These are phyloP conservation scores for Redunca redunca DNA, from an alignment of 2,113 vertebrate genomes.

Conservation along the genomic window DNA sequence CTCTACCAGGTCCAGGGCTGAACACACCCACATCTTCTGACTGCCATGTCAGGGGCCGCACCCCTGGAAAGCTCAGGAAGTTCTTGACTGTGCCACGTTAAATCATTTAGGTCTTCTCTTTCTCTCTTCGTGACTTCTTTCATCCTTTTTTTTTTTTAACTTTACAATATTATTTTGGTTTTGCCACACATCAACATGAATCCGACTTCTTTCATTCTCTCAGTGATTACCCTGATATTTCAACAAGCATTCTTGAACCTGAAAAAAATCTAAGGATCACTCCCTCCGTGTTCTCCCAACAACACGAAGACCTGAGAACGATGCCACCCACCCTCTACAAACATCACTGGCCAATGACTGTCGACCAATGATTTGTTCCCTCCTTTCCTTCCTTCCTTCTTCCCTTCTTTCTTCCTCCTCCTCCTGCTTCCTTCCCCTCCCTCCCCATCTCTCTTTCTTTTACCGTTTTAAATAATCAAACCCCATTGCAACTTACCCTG, in stretches of 20 bases:
- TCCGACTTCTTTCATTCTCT: background rate
- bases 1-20: background rate
- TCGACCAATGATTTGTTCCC: background rate
- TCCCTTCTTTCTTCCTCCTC: background rate
- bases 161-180: too few species aligned
- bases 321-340: background rate
- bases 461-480: background rate
- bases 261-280: background rate
- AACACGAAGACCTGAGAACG: background rate
- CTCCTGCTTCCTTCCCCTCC: too few species aligned
- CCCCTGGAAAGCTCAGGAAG: background rate
- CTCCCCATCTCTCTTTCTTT: too few species aligned
- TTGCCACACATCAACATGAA: too few species aligned
- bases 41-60: background rate
- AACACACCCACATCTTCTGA: background rate
- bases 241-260: background rate
- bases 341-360: background rate
- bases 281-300: background rate
- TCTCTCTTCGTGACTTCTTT: background rate
- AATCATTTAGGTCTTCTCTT: background rate
- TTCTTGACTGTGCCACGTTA: background rate
- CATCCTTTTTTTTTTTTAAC: background rate
- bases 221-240: background rate
- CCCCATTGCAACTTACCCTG: background rate
- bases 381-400: background rate